Evolutionary conservation across 2,888 invertebrate species (phyloP), one percentile per base, ranked within the genome.

Genomic region (Helleia helle): DNA sequence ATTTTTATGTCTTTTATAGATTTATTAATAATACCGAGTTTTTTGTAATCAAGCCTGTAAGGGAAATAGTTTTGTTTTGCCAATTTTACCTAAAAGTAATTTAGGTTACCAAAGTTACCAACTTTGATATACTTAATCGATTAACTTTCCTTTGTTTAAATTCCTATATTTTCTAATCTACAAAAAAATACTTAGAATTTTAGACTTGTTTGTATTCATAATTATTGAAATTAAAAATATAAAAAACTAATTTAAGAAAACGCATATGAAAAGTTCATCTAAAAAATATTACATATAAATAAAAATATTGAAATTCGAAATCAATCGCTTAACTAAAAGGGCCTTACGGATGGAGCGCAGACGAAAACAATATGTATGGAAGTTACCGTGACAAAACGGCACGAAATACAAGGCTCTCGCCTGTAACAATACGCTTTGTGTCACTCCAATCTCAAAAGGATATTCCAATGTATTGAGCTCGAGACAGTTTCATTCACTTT

Each of bases 391-490:
- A 70, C 70, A 72, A 72, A 76, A 74, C 66, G 66, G 59, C 56
- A 59, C 58, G 54, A 62, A 60, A 67, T 61, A 63, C 65, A 66
- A 66, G 63, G 63, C 64, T 67, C 65, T 69, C 66, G 62, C 65
- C 60, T 69, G 63, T 67, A 65, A 75, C 76, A 73, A 71, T 75
- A 71, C 71, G 71, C 73, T 77, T 76, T 80, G 76, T 71, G 70
- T 73, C 75, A 69, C 72, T 73, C 63, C 72, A 74, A 73, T 74
- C 71, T 71, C 67, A 67, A 77, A 75, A 75, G 71, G 71, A 76
- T 76, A 75, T 77, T 67, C 66, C 66, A 70, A 76, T 71, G 73
- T 76, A 79, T 76, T 70, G 75, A 75, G 71, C 66, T 65, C 62
- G 51, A 51, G 66, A 68, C 66, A 71, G 72, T 74, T 73, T 71